Evolutionary conservation across 2,797 vertebrate genomes (phyloP), one percentile per base, ranked within the genome.

Genomic region (Paratrypauchen microcephalus): DNA sequence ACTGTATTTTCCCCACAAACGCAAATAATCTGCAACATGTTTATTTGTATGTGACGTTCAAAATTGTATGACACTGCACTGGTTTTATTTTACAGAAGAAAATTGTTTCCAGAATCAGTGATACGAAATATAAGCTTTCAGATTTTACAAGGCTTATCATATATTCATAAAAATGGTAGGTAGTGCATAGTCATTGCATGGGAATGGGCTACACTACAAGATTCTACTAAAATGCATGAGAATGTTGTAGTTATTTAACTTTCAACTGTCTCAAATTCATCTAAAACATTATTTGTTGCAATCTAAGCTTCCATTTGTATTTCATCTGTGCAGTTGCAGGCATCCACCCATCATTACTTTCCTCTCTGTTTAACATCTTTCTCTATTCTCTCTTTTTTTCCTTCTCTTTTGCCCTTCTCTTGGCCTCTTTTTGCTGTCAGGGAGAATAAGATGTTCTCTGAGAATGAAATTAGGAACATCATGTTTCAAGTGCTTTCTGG

Each of bases 51-150:
- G 24, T 48, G 62, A 19, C 26, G 6, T 18, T 48, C 6, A 45
- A 18, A 67, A 70, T 50, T 4, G 23, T 79, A 9, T 60, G 4
- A 63, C 50, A 12, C 36, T 70, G 28, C 30, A 47, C 90, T 65
- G 66, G 87, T 93, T 92, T 90, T 84, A 92, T 93, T 91, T 95
- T 86, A 75, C 96, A 99, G 98, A 95, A 97, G 91, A 94, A 99
- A 96, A 88, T 92, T 97, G 91, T 98, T 99, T 83, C 96, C 97
- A 0, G 98, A 99, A 81, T 98, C 98, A 87, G 95, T 95, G 92
- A 95, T 97, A 94, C 96, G 98, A 94, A 99, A 99, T 90, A 98
- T 99, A 93, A 96, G 95, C 95, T 99, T 96, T 95, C 98, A 99
- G 83, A 98, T 99, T 94, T 88, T 99, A 78, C 97, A 99, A 93